Base-by-base conservation (phyloP, 2,113 vertebrate species). In the Neofelis nebulosa region DNA sequence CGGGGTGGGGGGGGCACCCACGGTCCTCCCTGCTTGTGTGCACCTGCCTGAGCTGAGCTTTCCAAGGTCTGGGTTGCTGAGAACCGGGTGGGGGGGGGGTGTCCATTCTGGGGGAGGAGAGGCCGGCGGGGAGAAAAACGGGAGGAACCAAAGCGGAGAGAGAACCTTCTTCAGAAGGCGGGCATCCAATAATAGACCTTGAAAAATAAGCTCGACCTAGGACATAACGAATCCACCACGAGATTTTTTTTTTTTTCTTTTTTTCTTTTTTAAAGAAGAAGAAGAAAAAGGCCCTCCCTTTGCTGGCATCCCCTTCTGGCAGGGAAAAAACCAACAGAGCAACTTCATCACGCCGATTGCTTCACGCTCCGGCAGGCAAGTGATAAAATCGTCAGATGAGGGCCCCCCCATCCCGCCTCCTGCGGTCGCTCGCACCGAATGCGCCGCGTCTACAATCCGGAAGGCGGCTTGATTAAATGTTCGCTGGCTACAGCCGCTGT, bases 381-480 rank as follows among this genome's bases (percentile, higher is more conserved):
- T 98, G 99, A 99, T 99, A 98, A 99, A 98, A 98, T 98, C 97
- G 98, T 98, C 98, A 97, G 98, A 98, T 93, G 98, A 98, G 97
- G 98, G 97, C 98, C 98, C 98, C 21, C 21, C 71, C 0, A 85
- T 97, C 97, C 98, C 85, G 90, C 97, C 98, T 98, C 98, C 98
- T 0, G 92, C 98, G 97, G 97, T 98, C 98, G 92, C 98, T 98
- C 96, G 97, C 1, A 65, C 98, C 99, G 97, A 98, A 98, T 97
- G 98, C 92, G 98, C 98, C 57, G 66, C 57, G 98, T 99, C 98
- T 98, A 95, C 99, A 98, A 98, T 98, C 98, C 99, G 98, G 98
- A 99, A 98, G 99, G 98, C 93, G 78, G 98, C 99, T 97, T 98
- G 98, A 99, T 99, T 98, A 98, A 98, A 98, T 98, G 98, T 97